Conservation (phyloP, 2,888 invertebrate species). For the Caenorhabditis doughertyi region DNA sequence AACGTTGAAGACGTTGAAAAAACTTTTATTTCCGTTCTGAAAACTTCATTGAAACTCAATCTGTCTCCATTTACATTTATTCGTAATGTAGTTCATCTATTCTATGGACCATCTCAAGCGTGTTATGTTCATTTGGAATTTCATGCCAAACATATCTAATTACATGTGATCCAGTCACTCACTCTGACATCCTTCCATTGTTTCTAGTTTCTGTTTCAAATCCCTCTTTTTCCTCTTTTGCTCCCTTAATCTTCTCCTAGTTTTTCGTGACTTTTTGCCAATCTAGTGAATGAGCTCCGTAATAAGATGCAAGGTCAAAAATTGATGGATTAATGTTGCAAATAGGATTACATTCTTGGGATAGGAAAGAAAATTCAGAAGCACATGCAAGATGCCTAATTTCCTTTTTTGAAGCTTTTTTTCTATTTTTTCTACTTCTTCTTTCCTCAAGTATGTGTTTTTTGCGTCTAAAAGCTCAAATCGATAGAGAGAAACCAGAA, state of each 20-base stretch:
- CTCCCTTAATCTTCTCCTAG: neutral
- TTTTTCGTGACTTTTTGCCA: slow-evolving; percentile 7
- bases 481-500: slow-evolving; percentile 37
- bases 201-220: slow-evolving; percentile 37
- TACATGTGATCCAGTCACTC: slow-evolving; percentile 35
- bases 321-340: slow-evolving; percentile 30
- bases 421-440: slow-evolving; percentile 37
- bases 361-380: slow-evolving; percentile 25
- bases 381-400: slow-evolving; percentile 23
- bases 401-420: slow-evolving; percentile 28
- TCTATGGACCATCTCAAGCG: slow-evolving; percentile 16
- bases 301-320: slow-evolving; percentile 37
- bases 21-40: slow-evolving; percentile 22
- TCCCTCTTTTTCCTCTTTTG: slow-evolving; percentile 46
- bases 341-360: slow-evolving; percentile 25
- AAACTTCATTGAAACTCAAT: slow-evolving; percentile 32
- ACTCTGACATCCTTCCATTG: slow-evolving; percentile 11
- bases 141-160: slow-evolving; percentile 55
- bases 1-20: neutral
- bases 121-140: slow-evolving; percentile 46
- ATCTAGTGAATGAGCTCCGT: slow-evolving; percentile 26
- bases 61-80: slow-evolving; percentile 23
- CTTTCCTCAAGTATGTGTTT: slow-evolving; percentile 37
- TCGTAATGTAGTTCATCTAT: slow-evolving; percentile 2
- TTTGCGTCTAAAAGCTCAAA: slow-evolving; percentile 41